Conservation (phyloP, 1,140 invertebrate species). For the Luehdorfia chinensis region DNA sequence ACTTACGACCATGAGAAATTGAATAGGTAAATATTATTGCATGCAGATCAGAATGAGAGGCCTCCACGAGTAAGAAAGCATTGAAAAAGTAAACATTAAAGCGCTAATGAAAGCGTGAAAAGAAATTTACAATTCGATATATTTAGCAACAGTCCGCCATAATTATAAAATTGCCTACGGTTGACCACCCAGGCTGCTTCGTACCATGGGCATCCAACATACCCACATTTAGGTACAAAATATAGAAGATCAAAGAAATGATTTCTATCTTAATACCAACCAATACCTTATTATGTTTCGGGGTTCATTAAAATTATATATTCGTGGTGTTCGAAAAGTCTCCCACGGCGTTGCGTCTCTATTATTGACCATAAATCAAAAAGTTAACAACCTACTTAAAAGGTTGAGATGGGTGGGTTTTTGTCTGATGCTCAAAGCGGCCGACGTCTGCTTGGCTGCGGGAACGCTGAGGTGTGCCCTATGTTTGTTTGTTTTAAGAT, state of each 20-base stretch:
- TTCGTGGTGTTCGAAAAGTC: slow-evolving; percentile 60
- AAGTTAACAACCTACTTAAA: slow-evolving; percentile 77
- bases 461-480: slow-evolving; percentile 51
- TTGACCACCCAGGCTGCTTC: slow-evolving; percentile 45
- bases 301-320: slow-evolving; percentile 71
- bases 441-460: slow-evolving; percentile 55
- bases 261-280: slow-evolving; percentile 41
- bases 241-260: slow-evolving; percentile 26
- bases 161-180: too few species aligned
- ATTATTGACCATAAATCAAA: slow-evolving; percentile 76
- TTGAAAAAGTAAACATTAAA: too few species aligned
- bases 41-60: too few species aligned
- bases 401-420: slow-evolving; percentile 66
- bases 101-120: neutral
- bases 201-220: slow-evolving; percentile 16
- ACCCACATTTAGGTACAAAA: slow-evolving; percentile 29
- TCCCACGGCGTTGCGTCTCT: slow-evolving; percentile 74
- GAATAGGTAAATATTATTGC: too few species aligned
- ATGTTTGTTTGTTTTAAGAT: slow-evolving; percentile 72
- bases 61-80: too few species aligned
- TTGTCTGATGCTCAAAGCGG: slow-evolving; percentile 66
- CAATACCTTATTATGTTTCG: slow-evolving; percentile 57
- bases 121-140: neutral
- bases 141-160: neutral
- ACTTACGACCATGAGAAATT: too few species aligned